Base-by-base conservation (phyloP, 1,140 invertebrate species). In the Trachymyrmex cornetzi region DNA sequence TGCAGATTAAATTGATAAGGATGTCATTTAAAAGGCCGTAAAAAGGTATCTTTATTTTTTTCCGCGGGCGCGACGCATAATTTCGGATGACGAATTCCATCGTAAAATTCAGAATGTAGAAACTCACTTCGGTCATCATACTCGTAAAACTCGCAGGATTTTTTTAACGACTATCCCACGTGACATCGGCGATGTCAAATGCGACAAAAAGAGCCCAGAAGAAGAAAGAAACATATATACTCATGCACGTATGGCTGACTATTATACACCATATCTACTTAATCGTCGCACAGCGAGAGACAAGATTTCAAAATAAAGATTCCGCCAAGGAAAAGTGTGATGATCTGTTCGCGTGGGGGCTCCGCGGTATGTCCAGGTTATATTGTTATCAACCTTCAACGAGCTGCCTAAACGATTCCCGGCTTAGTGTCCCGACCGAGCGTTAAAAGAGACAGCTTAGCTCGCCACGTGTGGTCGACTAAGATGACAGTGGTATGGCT, bases 401-500 rank as follows among this genome's bases (percentile, higher is more conserved):
- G 75, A 82, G 77, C 71, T 81, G 77, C 55, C 84, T 87, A 89
- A 90, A 87, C 88, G 87, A 89, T 90, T 87, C 79, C 72, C 88
- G 72, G 67, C 85, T 90, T 89, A 89, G 77, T 81, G 84, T 89
- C 38, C 71, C 67, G 88, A 87, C 71, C 22, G 55, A 80, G 80
- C 85, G 74, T 87, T 84, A 85, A 89, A 85, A 69, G 79, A 87
- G 85, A 90, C 80, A 80, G 85, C 89, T 61, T 55, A 77, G 63
- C 34, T 87, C 89, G 53, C 89, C 74, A 81, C 89, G 89, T 90
- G 89, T 90, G 86, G 88, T 90, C 88, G 53, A 16, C 12, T 59
- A 30, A 80, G 64, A 80, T n/a, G n/a, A 67, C 53, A 72, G 63
- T 77, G 48, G 27, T 14, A 85, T 9, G 74, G 59, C 61, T 77